A percentile compares a stretch with the other conserved stretches of the same genome.
Conservation (phyloP, 2,113 vertebrate genomes). For the Alligator mississippiensis region DNA sequence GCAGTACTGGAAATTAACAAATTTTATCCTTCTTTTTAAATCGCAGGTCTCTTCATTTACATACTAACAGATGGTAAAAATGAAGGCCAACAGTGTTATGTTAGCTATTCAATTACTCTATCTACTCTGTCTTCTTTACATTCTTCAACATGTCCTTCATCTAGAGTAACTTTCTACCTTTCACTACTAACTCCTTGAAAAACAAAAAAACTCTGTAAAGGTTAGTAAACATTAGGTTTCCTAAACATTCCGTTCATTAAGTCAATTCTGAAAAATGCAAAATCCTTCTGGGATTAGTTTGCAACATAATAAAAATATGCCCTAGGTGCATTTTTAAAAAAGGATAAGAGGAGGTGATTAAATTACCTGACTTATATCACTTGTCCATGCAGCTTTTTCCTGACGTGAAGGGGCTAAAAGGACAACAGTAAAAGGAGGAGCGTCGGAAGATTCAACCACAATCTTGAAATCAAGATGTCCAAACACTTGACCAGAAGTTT, state of each 20-base stretch:
- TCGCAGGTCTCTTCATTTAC: neutral
- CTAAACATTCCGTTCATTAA: neutral
- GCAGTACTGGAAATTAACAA: neutral
- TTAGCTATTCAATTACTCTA: neutral
- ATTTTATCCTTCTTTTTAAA: neutral
- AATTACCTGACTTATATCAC: constrained; percentile 98
- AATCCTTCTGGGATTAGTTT: neutral
- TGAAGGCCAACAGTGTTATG: neutral
- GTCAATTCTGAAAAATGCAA: neutral
- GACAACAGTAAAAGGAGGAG: constrained; percentile 92
- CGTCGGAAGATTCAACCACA: constrained; percentile 89
- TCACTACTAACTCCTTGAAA: neutral
- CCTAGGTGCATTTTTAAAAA: neutral
- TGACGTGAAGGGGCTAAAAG: constrained; percentile 93
- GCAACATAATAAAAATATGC: neutral
- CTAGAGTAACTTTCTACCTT: neutral
- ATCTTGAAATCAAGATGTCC: constrained; percentile 98
- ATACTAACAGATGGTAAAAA: neutral
- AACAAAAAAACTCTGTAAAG: neutral
- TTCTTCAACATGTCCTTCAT: neutral
- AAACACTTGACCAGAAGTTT: constrained; percentile 91
- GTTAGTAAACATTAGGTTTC: rapidly evolving
- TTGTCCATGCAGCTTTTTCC: constrained; percentile 98
- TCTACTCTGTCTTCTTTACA: neutral
- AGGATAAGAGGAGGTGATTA: neutral